These are phyloP conservation scores for Ictalurus furcatus DNA, from an alignment of 2,113 vertebrate genomes.

Conservation along the genomic window DNA sequence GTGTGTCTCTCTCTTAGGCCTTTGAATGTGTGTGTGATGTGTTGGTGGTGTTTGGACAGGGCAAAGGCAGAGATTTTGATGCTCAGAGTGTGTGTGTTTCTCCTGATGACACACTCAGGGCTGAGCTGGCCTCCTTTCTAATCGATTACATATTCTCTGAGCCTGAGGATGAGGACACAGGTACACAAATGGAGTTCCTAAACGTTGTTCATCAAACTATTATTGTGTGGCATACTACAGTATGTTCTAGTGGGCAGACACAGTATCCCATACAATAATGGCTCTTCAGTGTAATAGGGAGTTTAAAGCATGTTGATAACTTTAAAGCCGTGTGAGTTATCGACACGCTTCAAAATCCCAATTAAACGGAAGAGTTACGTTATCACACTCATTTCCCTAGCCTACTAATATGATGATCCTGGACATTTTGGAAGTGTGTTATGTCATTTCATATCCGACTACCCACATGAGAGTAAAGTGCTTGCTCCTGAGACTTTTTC, in stretches of 20 bases:
- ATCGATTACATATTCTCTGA: constrained; percentile 83
- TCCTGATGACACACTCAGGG: constrained; percentile 74
- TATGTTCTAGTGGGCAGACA: not conserved
- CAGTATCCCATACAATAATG: no score
- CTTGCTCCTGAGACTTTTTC: not conserved
- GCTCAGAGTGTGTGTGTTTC: constrained; percentile 65
- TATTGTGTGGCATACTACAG: not conserved
- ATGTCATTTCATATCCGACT: not conserved
- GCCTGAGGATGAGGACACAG: constrained; percentile 56
- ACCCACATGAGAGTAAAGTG: not conserved
- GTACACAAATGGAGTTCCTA: constrained; percentile 20
- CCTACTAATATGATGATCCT: not conserved
- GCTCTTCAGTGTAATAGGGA: not conserved
- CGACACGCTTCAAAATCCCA: not conserved
- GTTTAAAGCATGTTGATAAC: not conserved
- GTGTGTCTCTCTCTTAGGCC: constrained; percentile 68
- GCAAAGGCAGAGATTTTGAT: constrained; percentile 55
- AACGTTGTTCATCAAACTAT: not conserved
- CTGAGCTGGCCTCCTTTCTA: constrained; percentile 82
- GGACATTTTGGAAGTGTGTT: not conserved
- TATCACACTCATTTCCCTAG: not conserved
- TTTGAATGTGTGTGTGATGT: constrained; percentile 85
- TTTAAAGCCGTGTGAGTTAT: not conserved
- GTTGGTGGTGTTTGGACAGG: constrained; percentile 77
- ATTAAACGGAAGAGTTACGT: not conserved